Conservation (phyloP, 2,888 invertebrate genomes). For the Eustalomyia histrio region DNA sequence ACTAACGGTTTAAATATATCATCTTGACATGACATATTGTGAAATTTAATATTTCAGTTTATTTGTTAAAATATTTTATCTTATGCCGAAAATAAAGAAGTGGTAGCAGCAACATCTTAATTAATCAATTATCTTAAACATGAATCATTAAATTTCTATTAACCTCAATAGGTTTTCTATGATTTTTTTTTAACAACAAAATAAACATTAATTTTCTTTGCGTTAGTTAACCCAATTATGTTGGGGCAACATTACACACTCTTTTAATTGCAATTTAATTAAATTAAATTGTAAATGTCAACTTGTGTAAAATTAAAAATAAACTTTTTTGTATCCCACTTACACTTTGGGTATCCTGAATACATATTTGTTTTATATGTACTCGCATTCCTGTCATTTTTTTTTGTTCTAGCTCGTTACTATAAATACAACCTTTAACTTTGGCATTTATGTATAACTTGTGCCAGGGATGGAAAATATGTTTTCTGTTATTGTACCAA, state of each 20-base stretch:
- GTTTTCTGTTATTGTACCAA: no score
- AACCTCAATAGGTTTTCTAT: constrained; percentile 30
- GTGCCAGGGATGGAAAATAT: no score
- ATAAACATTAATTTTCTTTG: constrained; percentile 12
- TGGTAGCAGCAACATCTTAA: constrained; percentile 30
- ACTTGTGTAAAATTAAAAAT: constrained; percentile 33
- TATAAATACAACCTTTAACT: constrained; percentile 56
- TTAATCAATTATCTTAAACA: constrained; percentile 44
- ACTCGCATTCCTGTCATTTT: no score
- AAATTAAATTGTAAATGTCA: constrained; percentile 45
- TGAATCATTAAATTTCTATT: constrained; percentile 56
- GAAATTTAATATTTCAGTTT: constrained; percentile 45
- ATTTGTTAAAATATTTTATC: constrained; percentile 7
- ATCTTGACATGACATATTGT: constrained; percentile 37
- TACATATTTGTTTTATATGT: no score
- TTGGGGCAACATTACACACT: not conserved
- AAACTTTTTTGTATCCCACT: constrained; percentile 21
- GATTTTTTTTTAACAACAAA: not conserved
- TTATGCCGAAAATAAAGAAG: not conserved
- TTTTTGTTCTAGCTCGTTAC: not conserved
- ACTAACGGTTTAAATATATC: constrained; percentile 5
- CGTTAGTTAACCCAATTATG: constrained; percentile 5
- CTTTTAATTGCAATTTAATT: constrained; percentile 23
- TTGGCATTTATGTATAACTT: constrained; percentile 50
- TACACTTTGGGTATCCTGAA: not conserved